Conservation (phyloP, 2,797 vertebrate genomes). For the Lepilemur septentrionalis region DNA sequence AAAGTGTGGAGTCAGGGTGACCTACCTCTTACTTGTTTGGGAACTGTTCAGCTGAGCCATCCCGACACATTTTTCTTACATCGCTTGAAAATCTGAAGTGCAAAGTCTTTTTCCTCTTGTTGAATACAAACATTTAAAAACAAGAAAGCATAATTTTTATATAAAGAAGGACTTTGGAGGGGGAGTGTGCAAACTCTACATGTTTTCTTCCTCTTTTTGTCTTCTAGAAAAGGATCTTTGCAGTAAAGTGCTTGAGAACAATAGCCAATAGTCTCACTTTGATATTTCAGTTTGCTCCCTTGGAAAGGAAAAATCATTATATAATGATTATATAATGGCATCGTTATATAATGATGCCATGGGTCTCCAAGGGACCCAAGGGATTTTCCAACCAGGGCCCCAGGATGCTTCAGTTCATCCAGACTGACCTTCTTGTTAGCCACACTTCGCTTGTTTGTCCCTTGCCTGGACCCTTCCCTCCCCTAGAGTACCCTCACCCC, state of each 20-base stretch:
- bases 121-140: not conserved
- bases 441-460: not conserved
- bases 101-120: not conserved
- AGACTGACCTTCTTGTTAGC: not conserved
- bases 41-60: not conserved
- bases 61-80: not conserved
- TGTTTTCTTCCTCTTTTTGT: not conserved
- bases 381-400: not conserved
- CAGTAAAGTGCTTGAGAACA: not conserved
- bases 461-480: not conserved
- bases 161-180: not conserved
- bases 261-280: not conserved
- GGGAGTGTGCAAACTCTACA: too few species aligned
- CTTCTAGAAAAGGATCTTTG: not conserved
- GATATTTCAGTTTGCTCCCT: not conserved
- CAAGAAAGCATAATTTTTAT: not conserved
- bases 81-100: not conserved
- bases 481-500: not conserved
- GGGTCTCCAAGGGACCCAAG: too few species aligned
- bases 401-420: not conserved
- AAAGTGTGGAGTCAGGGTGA: not conserved
- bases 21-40: not conserved
- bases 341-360: too few species aligned
- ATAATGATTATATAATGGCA: too few species aligned
- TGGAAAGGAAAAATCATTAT: not conserved